Evolutionary conservation across 2,113 vertebrate genomes (phyloP).

Genomic region (Aphyosemion australe): DNA sequence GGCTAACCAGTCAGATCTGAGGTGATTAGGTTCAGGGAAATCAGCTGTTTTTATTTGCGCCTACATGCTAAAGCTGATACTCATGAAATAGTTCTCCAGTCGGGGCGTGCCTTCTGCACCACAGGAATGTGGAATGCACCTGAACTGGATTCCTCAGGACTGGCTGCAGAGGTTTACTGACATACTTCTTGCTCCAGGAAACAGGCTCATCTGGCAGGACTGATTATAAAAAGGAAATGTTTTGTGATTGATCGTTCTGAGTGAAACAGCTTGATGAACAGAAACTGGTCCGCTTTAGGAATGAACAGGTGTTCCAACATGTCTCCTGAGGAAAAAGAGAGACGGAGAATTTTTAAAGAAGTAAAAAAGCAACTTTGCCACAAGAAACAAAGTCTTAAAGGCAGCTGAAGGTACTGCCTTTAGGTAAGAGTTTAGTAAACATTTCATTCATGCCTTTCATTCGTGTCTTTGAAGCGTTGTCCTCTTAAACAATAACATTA

Average conservation of each 20-base stretch:
- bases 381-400: conserved; percentile 71
- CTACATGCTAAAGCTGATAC: conserved; percentile 19
- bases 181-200: conserved; percentile 29
- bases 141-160: conserved; percentile 52
- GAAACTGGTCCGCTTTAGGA: background rate
- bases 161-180: background rate
- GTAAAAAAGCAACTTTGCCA: conserved; percentile 84
- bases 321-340: conserved; percentile 77
- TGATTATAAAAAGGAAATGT: background rate
- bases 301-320: conserved; percentile 82
- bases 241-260: background rate
- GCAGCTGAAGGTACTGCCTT: conserved; percentile 83
- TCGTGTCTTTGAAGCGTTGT: too few relatives aligned
- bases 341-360: conserved; percentile 77
- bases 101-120: conserved; percentile 19
- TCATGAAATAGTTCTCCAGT: background rate
- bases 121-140: conserved; percentile 65
- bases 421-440: conserved; percentile 78
- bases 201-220: background rate
- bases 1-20: too few relatives aligned
- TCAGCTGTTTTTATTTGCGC: too few relatives aligned
- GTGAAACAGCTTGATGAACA: background rate
- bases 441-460: too few relatives aligned
- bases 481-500: too few relatives aligned
- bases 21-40: too few relatives aligned